Evolutionary conservation across 2,113 vertebrate species (phyloP), one percentile per base, ranked within the genome.

Genomic region (Cyprinodon brontotheroides): DNA sequence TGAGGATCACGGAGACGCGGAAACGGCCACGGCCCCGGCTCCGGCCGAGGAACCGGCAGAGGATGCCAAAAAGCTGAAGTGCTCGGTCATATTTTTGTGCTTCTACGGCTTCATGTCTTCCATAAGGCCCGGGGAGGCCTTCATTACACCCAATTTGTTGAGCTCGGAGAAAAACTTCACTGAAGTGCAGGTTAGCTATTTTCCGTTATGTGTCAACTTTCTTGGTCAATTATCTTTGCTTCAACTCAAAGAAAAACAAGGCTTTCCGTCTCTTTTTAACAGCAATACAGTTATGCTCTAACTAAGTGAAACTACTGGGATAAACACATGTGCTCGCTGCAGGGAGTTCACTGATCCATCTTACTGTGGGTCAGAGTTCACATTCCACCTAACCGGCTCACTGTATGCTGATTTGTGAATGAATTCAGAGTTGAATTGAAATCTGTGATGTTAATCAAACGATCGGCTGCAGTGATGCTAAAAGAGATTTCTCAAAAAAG

Each of bases 21-120:
- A 85, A 50, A 63, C 71, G 70, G 68, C 57, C 0, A 59, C 29
- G 37, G 70, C 6, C 12, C 79, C 4, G 4, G 17, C 75, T 69
- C 57, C 80, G 0, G 14, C 70, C 7, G 50, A 83, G 4, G 64
- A 36, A 2, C 20, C 72, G 12, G 45, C 72, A 0, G 69, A 63
- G 37, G 79, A 81, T 36, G 13, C 48, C n/a, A 40, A 45, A 12
- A 84, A 90, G 12, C 95, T 94, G 95, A 92, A 86, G 22, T 90
- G 87, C 83, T 90, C 96, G 0, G 95, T 96, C 4, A 70, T 88
- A 48, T 96, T 92, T 69, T 87, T 98, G 59, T 98, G 96, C 70
- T 92, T 96, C 78, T 98, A 95, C 0, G 96, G 97, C 50, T 98
- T 98, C 82, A 93, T 97, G 95, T 64, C 87, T 0, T 95, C 96